Conservation (phyloP, 2,888 invertebrate species). For the Xanthorhoe spadicearia region DNA sequence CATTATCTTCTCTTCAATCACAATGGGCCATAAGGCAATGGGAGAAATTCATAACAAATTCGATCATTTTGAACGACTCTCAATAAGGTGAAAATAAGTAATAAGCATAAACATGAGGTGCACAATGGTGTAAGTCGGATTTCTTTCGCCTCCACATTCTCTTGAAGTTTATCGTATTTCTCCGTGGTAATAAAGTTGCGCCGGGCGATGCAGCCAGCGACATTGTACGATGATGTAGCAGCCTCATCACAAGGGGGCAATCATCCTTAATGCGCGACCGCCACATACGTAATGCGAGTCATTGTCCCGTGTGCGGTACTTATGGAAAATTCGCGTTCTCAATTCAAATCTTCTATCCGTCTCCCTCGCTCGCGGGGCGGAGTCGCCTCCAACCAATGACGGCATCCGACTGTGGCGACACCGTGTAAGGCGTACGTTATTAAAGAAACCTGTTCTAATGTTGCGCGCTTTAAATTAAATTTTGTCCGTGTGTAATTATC, state of each 20-base stretch:
- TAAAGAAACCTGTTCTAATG: slow-evolving; percentile 85
- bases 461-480: slow-evolving; percentile 85
- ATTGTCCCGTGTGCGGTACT: slow-evolving; percentile 84
- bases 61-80: slow-evolving; percentile 66
- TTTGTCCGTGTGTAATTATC: slow-evolving; percentile 85
- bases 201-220: slow-evolving; percentile 74
- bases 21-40: slow-evolving; percentile 53
- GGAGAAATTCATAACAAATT: slow-evolving; percentile 62
- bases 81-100: slow-evolving; percentile 80
- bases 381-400: slow-evolving; percentile 82
- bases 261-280: slow-evolving; percentile 83
- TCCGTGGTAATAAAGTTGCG: slow-evolving; percentile 76
- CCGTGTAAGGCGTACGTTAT: slow-evolving; percentile 84
- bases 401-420: slow-evolving; percentile 80
- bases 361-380: slow-evolving; percentile 84
- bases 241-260: slow-evolving; percentile 84
- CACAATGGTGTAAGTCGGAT: slow-evolving; percentile 76
- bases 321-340: slow-evolving; percentile 85
- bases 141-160: slow-evolving; percentile 81
- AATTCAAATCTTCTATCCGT: slow-evolving; percentile 83
- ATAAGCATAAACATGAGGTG: slow-evolving; percentile 79
- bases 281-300: slow-evolving; percentile 85
- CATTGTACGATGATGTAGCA: slow-evolving; percentile 82
- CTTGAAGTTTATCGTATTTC: slow-evolving; percentile 80
- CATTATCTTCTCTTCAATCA: slow-evolving; percentile 44